phyloP scores from a whole-genome alignment of 2,888 invertebrate species.

The Barypeithes pellucidus region DNA sequence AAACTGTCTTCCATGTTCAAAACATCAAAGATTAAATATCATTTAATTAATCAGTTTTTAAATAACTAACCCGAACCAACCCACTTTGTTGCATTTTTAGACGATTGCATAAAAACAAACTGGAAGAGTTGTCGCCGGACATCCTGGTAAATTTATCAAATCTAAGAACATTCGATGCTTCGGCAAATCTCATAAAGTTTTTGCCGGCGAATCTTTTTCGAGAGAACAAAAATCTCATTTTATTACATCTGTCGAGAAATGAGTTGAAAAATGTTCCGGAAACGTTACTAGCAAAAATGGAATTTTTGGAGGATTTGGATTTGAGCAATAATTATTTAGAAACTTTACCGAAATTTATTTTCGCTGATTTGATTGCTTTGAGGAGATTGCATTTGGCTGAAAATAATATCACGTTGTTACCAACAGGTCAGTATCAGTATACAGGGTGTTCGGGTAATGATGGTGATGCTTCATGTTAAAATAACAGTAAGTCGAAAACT shows the following conservation, averaged over 20 bases:
- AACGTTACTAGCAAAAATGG: conserved; percentile 74
- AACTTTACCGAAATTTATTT: conserved; percentile 74
- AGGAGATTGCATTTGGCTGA: conserved; percentile 79
- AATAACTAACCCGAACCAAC: too few species aligned
- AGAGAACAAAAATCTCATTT: conserved; percentile 75
- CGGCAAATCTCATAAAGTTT: conserved; percentile 76
- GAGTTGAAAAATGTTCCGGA: conserved; percentile 75
- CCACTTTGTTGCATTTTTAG: too few species aligned
- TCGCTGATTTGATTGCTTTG: conserved; percentile 74
- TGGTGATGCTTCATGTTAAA: too few species aligned
- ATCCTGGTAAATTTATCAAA: conserved; percentile 76
- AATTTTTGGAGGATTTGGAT: conserved; percentile 79
- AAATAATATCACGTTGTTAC: conserved; percentile 77
- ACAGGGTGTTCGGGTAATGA: too few species aligned
- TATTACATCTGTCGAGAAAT: conserved; percentile 80
- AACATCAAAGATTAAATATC: too few species aligned
- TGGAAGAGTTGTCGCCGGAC: conserved; percentile 76
- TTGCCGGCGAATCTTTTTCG: conserved; percentile 76
- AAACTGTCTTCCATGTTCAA: too few species aligned
- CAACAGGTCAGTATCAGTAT: conserved; percentile 70
- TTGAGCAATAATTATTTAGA: conserved; percentile 79
- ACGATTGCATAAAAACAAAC: conserved; percentile 77
- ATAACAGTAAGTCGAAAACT: too few species aligned
- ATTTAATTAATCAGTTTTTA: too few species aligned
- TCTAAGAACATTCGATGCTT: conserved; percentile 79